Conservation (phyloP, 2,797 vertebrate genomes). For the Eleutherodactylus coqui region DNA sequence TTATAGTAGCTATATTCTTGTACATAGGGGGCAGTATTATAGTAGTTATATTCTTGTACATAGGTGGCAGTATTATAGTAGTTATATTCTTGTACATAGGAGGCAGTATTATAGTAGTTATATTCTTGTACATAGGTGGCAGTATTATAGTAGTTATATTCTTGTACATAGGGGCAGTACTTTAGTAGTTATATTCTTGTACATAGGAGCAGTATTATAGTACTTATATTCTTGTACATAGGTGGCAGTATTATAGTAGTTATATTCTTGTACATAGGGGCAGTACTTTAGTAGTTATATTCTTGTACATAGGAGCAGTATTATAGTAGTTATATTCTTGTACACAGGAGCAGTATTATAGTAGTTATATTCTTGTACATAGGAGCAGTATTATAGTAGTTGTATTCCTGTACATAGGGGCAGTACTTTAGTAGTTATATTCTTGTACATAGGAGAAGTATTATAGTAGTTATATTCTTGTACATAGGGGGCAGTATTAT, state of each 20-base stretch:
- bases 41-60: conserved; percentile 15
- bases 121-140: background rate
- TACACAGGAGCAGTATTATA: background rate
- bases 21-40: conserved; percentile 1
- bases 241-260: conserved; percentile 6
- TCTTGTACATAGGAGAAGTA: background rate
- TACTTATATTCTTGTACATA: background rate
- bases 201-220: background rate
- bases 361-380: background rate
- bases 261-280: background rate
- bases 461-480: background rate
- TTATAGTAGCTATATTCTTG: conserved; percentile 20
- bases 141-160: conserved; percentile 3
- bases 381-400: background rate
- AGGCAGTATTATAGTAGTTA: conserved; percentile 16
- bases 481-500: background rate
- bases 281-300: background rate
- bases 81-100: conserved; percentile 4
- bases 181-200: conserved; percentile 5
- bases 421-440: conserved; percentile 1
- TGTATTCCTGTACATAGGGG: background rate
- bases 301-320: background rate
- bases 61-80: background rate
- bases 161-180: background rate
- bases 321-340: conserved; percentile 1